Conservation (phyloP, 2,797 vertebrate genomes). For the Acanthornis magna region DNA sequence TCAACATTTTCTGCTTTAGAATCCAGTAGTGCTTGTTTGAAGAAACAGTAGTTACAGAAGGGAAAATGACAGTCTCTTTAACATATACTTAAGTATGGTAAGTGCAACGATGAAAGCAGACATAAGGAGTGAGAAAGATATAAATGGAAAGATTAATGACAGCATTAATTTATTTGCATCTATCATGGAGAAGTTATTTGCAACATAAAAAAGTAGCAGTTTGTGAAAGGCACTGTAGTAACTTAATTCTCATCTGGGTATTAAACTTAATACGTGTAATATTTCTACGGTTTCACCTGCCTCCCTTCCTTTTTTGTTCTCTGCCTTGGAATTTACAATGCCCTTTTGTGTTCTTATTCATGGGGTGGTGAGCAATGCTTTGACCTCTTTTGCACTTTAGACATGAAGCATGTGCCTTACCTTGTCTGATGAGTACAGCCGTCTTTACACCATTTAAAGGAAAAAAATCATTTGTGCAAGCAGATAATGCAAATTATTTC, state of each 20-base stretch:
- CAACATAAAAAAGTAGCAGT: slow-evolving; percentile 54
- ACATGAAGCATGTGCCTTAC: slow-evolving; percentile 25
- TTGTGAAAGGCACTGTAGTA: slow-evolving; percentile 54
- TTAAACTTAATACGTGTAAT: slow-evolving; percentile 60
- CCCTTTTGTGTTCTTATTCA: slow-evolving; percentile 57
- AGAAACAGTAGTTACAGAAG: slow-evolving; percentile 57
- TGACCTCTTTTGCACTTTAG: slow-evolving; percentile 56
- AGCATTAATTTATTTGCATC: slow-evolving; percentile 70
- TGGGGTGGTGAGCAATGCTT: slow-evolving; percentile 42
- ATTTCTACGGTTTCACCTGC: slow-evolving; percentile 52
- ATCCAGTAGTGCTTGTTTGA: slow-evolving; percentile 47
- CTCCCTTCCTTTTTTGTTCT: slow-evolving; percentile 60
- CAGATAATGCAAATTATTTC: slow-evolving; percentile 21
- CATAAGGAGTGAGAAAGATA: slow-evolving; percentile 69
- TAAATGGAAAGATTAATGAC: slow-evolving; percentile 71
- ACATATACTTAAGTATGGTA: slow-evolving; percentile 66
- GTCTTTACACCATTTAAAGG: not conserved
- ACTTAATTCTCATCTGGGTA: slow-evolving; percentile 61
- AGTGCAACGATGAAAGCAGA: slow-evolving; percentile 66
- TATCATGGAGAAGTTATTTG: slow-evolving; percentile 50
- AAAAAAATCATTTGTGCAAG: not conserved
- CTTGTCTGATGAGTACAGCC: not conserved
- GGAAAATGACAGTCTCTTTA: slow-evolving; percentile 66
- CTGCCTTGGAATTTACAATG: slow-evolving; percentile 56
- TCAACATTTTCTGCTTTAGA: slow-evolving; percentile 12